phyloP scores from a whole-genome alignment of 2,113 vertebrate species.

The Chinchilla lanigera region DNA sequence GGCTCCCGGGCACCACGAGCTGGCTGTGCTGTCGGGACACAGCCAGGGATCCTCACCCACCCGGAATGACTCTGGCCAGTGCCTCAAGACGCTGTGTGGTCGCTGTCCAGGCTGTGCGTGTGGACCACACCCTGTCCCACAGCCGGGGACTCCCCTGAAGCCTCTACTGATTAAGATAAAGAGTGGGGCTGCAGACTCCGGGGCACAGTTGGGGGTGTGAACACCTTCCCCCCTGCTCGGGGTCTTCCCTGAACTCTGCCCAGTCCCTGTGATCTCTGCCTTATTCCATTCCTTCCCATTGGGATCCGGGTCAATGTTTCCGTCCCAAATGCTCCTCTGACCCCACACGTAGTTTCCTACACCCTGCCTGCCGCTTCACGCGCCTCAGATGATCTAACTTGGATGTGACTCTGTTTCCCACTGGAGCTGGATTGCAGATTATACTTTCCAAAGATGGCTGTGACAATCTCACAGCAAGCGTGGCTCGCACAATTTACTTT shows the following conservation, averaged over 20 bases:
- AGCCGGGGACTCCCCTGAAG: background rate
- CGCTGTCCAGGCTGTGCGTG: background rate
- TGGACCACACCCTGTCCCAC: background rate
- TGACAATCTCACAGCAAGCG: background rate
- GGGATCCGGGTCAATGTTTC: background rate
- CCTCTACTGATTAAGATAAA: background rate
- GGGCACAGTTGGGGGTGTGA: background rate
- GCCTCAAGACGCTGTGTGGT: background rate
- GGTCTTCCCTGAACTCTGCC: background rate
- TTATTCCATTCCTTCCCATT: background rate
- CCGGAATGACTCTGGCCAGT: background rate
- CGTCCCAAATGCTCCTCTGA: background rate
- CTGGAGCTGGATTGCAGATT: background rate
- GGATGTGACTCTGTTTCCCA: background rate
- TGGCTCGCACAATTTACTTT: background rate
- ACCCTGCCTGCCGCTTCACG: background rate
- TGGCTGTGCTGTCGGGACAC: background rate
- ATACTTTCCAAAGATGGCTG: background rate
- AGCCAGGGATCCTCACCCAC: background rate
- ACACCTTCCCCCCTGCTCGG: accelerated
- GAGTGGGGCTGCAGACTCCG: background rate
- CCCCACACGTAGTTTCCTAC: background rate
- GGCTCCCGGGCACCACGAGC: background rate
- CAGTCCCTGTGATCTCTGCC: background rate
- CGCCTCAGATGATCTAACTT: background rate